A percentile compares a stretch with the other conserved stretches of the same genome.
phyloP scores from a whole-genome alignment of 2,888 invertebrate genomes.

The Eupithecia centaureata region DNA sequence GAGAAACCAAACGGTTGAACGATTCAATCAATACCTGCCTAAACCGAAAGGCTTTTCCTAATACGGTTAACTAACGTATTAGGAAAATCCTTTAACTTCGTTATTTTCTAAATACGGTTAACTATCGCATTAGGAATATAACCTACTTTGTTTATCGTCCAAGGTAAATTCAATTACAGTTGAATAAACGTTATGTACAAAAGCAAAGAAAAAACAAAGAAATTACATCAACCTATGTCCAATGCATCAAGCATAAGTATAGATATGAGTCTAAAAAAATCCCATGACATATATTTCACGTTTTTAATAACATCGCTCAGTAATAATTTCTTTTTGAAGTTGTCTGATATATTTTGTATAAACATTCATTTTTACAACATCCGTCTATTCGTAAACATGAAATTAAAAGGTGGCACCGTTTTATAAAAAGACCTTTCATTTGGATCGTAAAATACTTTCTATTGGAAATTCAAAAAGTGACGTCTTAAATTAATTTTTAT shows the following conservation, averaged over 20 bases:
- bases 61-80: background rate
- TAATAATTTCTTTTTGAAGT: constrained; percentile 28
- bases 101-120: too few relatives aligned
- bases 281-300: background rate
- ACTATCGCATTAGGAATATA: background rate
- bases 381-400: constrained; percentile 30
- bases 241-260: background rate
- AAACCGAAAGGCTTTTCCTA: too few relatives aligned
- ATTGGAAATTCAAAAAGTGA: constrained; percentile 8
- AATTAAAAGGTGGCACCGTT: constrained; percentile 16
- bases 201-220: background rate
- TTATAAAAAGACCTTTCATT: constrained; percentile 19
- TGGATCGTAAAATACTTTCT: constrained; percentile 15
- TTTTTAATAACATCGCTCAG: constrained; percentile 10
- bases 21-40: background rate
- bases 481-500: background rate
- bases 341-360: constrained; percentile 21
- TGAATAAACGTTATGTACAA: background rate
- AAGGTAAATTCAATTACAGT: background rate
- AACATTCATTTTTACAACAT: constrained; percentile 24
- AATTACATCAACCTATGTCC: background rate
- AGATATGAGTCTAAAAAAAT: background rate
- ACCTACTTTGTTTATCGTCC: background rate
- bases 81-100: background rate
- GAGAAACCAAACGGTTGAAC: background rate